Evolutionary conservation across 2,888 invertebrate genomes (phyloP), one percentile per base, ranked within the genome.

Genomic region (Calameuta idolon): DNA sequence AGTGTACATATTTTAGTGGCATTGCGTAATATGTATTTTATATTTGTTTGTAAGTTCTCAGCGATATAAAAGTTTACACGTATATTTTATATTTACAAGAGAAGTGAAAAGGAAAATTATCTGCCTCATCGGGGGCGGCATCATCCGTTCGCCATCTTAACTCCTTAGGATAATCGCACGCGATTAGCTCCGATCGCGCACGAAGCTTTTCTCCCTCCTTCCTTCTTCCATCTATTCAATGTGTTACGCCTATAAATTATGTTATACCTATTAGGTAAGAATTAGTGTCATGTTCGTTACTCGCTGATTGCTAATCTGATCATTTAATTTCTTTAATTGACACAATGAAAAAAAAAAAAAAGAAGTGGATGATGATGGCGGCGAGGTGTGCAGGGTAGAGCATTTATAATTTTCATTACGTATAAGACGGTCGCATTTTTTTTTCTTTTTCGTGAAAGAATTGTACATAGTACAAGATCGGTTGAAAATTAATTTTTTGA

Each of bases 1-100:
- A 88, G 88, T 88, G 85, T 90, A 90, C 87, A 88, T 89, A 85
- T 80, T 85, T 82, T 82, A 84, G 85, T 86, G 79, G 80, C 81
- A 80, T 81, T 83, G 80, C 76, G 80, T 80, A 85, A 79, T 71
- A 71, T 69, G 74, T 82, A 76, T 78, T 79, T 79, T 75, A 33
- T 75, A 73, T 75, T 74, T 30, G n/a, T 31, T 81, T 84, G 81
- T 83, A 84, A 80, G 79, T 84, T 84, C 55, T 55, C 84, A 85
- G 81, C 85, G 84, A 89, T 90, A 90, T 85, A 90, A 90, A 90
- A 90, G 86, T 78, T 79, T 55, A 68, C 74, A 79, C 40, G 69
- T 77, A 82, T 79, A 81, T 83, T 33, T 33, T 71, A 71, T 86
- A 83, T 87, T 81, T 87, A 85, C 78, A 81, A 75, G 71, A 82